Evolutionary conservation across 92 coral and sea anemone species (phyloP).

Genomic region (Meandrina meandrites): DNA sequence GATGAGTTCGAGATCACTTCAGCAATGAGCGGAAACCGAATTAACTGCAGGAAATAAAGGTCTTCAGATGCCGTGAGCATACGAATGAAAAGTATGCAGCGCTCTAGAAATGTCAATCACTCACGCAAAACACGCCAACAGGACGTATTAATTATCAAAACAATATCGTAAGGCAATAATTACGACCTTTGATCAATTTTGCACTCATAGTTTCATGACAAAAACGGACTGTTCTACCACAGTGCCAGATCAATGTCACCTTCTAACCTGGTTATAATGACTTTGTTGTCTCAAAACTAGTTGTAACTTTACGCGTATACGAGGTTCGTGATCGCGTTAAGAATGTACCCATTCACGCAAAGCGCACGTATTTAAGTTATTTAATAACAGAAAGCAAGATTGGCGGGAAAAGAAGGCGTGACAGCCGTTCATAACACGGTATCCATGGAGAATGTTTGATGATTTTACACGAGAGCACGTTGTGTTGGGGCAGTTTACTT

Average conservation of each 20-base stretch:
- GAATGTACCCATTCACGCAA: neutral
- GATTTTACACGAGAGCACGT: too few relatives aligned
- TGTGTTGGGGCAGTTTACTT: too few relatives aligned
- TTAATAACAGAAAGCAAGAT: neutral
- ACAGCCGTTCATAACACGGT: neutral
- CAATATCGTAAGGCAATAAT: neutral
- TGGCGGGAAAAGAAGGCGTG: constrained; percentile 11
- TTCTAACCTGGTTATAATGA: neutral
- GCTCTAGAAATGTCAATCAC: constrained; percentile 7
- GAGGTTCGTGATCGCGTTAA: neutral
- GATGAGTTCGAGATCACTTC: neutral
- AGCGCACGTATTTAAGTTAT: too few relatives aligned
- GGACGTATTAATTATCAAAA: neutral
- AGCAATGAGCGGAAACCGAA: neutral
- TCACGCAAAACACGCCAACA: neutral
- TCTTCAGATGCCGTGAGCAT: neutral
- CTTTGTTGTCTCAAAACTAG: neutral
- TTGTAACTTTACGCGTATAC: neutral
- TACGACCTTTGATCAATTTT: constrained; percentile 24
- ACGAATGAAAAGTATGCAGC: neutral
- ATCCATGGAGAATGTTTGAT: neutral
- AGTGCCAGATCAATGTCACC: neutral
- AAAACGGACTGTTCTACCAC: neutral
- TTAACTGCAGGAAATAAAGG: neutral
- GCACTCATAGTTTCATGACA: neutral